phyloP scores from a whole-genome alignment of 2,888 invertebrate species.

The Galeruca laticollis region DNA sequence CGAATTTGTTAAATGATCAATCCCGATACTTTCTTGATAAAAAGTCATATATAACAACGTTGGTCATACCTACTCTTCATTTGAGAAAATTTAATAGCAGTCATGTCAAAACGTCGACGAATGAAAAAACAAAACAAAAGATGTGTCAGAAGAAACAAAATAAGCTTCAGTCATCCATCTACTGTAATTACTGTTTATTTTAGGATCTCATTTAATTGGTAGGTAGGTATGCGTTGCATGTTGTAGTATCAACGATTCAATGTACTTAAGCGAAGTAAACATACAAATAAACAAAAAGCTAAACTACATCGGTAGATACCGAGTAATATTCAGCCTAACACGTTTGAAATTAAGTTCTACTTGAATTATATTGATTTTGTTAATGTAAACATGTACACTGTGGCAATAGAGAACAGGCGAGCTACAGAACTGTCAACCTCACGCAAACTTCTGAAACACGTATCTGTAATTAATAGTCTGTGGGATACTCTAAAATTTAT shows the following conservation, averaged over 20 bases:
- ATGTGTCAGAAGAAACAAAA: too few relatives aligned
- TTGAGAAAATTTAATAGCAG: too few relatives aligned
- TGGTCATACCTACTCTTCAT: too few relatives aligned
- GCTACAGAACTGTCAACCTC: slow-evolving; percentile 43
- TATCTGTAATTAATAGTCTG: slow-evolving; percentile 36
- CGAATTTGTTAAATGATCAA: too few relatives aligned
- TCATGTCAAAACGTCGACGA: too few relatives aligned
- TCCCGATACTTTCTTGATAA: too few relatives aligned
- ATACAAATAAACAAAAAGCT: slow-evolving; percentile 8
- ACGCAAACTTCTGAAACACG: slow-evolving; percentile 40
- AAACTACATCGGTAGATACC: background rate
- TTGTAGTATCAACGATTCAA: background rate
- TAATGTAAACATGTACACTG: slow-evolving; percentile 43
- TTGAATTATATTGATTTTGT: slow-evolving; percentile 45
- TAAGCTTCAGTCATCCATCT: background rate
- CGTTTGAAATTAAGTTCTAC: slow-evolving; percentile 30
- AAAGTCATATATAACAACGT: too few relatives aligned
- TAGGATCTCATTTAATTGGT: slow-evolving; percentile 4
- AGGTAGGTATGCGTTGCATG: slow-evolving; percentile 6
- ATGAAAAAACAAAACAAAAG: too few relatives aligned
- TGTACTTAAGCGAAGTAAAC: background rate
- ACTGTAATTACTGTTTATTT: slow-evolving; percentile 4
- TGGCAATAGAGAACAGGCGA: slow-evolving; percentile 36
- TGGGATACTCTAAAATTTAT: slow-evolving; percentile 9
- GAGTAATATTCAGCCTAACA: slow-evolving; percentile 8